Evolutionary conservation across 2,797 vertebrate species (phyloP), one percentile per base, ranked within the genome.

Genomic region (Rallus crepitans): DNA sequence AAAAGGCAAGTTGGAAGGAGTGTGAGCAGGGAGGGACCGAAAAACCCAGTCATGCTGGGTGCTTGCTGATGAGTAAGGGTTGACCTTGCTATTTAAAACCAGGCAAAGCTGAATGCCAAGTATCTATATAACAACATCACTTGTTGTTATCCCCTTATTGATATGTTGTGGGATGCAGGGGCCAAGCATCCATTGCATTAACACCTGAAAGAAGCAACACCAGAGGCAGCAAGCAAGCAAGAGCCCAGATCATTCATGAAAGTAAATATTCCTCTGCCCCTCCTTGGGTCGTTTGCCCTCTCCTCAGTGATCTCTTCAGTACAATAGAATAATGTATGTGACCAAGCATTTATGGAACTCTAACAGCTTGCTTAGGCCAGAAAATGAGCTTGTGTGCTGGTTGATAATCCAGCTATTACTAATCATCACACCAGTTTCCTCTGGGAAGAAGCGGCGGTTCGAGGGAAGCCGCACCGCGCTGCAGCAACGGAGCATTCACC

Each of bases 331-430:
- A 66, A 73, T 24, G 21, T 33, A 79, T 1, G 1, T 87, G 48
- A 53, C 56, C 37, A 48, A 80, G 68, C 37, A 57, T 71, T 95
- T 89, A 53, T 73, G 73, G 59, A 88, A 86, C 45, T 73, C 78
- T 77, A 88, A 59, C 65, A 83, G 42, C 52, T 57, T 79, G 12
- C 33, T 52, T 23, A 48, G 69, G 47, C 21, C 39, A 68, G 85
- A 90, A 97, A 94, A 95, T 57, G 56, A 89, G 37, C 8, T 16
- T 61, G 80, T 84, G 73, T 24, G 20, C 57, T 82, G 42, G 61
- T 91, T 70, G 66, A 78, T 70, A 94, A 87, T 70, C 45, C 48
- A 85, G 70, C 53, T 75, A 85, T 94, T 92, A 80, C n/a, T 57
- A 20, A 73, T 18, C 56, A 68, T 39, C 33, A 14, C 18, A 15